Evolutionary conservation across 2,888 invertebrate genomes (phyloP).

Genomic region (Leptopilina syphax): DNA sequence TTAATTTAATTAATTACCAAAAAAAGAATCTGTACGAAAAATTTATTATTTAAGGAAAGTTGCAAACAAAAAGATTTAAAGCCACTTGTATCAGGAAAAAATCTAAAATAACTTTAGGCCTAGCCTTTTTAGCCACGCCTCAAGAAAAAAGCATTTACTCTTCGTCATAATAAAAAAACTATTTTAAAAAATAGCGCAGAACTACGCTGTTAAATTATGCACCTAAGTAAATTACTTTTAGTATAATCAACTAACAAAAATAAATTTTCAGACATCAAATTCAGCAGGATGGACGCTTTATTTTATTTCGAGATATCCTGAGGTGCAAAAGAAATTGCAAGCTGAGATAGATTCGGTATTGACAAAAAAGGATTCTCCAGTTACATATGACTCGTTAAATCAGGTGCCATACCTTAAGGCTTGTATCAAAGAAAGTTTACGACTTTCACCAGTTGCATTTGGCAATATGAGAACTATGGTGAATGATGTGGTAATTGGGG

Average conservation of each 20-base stretch:
- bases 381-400: conserved; percentile 76
- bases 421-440: conserved; percentile 84
- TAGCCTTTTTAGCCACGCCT: no score
- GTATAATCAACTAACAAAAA: background rate
- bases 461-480: conserved; percentile 79
- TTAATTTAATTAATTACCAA: conserved; percentile 24
- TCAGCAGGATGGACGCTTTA: conserved; percentile 80
- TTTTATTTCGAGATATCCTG: conserved; percentile 81
- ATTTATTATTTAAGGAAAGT: no score
- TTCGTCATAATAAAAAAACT: no score
- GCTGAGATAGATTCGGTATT: conserved; percentile 78
- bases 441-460: conserved; percentile 81
- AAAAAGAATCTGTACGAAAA: background rate
- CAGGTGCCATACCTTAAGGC: conserved; percentile 82
- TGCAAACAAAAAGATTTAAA: no score
- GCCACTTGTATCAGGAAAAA: no score
- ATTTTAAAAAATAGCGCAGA: no score
- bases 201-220: no score
- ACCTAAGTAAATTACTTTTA: background rate
- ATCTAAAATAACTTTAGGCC: no score
- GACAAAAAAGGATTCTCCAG: conserved; percentile 72
- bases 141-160: no score
- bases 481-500: conserved; percentile 80
- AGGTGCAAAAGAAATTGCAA: conserved; percentile 82
- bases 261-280: conserved; percentile 78